Percentiles rank a stretch among this genome's conserved stretches.
phyloP scores from a whole-genome alignment of 2,797 vertebrate genomes.

The Rhynchotus rufescens region DNA sequence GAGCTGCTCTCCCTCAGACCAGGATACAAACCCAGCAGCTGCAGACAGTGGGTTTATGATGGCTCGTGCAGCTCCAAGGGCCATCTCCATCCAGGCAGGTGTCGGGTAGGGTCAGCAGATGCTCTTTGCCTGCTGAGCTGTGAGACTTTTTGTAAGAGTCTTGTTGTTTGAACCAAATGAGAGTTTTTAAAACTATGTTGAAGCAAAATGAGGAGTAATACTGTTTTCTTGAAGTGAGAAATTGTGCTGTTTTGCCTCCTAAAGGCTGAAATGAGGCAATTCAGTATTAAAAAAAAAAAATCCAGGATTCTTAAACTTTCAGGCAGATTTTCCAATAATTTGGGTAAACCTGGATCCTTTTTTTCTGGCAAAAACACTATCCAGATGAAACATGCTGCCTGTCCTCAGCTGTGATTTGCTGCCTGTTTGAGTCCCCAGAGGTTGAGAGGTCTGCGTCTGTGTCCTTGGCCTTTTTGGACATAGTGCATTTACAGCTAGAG shows the following conservation, averaged over 20 bases:
- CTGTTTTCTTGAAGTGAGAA: not conserved
- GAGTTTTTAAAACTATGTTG: not conserved
- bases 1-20: not conserved
- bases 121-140: not conserved
- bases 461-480: not conserved
- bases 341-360: not conserved
- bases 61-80: fast-evolving
- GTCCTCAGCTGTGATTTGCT: not conserved
- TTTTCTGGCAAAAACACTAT: not conserved
- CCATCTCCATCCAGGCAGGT: not conserved
- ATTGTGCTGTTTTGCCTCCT: constrained; percentile 63
- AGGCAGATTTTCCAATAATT: constrained; percentile 24
- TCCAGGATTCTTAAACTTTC: constrained; percentile 49
- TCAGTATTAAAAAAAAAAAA: not conserved
- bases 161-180: not conserved
- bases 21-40: not conserved
- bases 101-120: not conserved
- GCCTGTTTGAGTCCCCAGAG: constrained; percentile 28
- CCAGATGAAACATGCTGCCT: not conserved
- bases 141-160: not conserved
- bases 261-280: constrained; percentile 36
- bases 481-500: not conserved
- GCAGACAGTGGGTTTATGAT: not conserved
- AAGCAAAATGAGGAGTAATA: not conserved
- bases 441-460: fast-evolving